Evolutionary conservation across 2,888 invertebrate genomes (phyloP), one percentile per base, ranked within the genome.

Genomic region (Galeruca laticollis): DNA sequence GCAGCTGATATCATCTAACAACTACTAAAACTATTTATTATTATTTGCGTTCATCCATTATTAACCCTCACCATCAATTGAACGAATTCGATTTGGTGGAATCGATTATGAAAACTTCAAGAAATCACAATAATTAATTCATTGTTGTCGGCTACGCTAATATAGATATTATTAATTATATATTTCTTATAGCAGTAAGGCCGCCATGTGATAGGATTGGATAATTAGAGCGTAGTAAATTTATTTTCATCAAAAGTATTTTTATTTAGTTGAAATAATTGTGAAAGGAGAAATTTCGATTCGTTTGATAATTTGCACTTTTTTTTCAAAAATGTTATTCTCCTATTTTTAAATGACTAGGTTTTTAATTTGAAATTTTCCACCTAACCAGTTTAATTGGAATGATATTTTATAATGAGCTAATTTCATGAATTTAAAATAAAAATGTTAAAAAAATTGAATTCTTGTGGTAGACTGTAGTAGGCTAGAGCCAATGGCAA

Each of bases 121-220:
- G 31, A 15, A 35, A 56, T 56, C 20, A 31, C 31, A 56, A 56
- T 56, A 5, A 18, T 35, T 31, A 59, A 18, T 15, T 11, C 0
- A 40, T 59, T 59, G 20, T 59, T 40, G 21, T 37, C 13, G 20
- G 59, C 59, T 15, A 59, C 59, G 59, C 59, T 59, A n/a, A 33
- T 3, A 21, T 56, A 15, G 8, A 35, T 37, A 59, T 59, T 40
- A 47, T 47, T 52, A 13, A 26, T 52, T 52, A 26, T 21, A 10
- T 40, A 31, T 59, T 37, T 11, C 33, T 57, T 10, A 15, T 37
- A 59, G 1, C 11, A 35, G 35, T n/a, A 59, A 15, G 10, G 37
- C 26, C 1, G 21, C 18, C 37, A 20, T 20, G 5, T 37, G 59
- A 59, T 31, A 1, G 3, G 21, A 52, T 26, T 52, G 6, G 5